Conservation (phyloP, 2,797 vertebrate genomes). For the Rhinichthys osculus region DNA sequence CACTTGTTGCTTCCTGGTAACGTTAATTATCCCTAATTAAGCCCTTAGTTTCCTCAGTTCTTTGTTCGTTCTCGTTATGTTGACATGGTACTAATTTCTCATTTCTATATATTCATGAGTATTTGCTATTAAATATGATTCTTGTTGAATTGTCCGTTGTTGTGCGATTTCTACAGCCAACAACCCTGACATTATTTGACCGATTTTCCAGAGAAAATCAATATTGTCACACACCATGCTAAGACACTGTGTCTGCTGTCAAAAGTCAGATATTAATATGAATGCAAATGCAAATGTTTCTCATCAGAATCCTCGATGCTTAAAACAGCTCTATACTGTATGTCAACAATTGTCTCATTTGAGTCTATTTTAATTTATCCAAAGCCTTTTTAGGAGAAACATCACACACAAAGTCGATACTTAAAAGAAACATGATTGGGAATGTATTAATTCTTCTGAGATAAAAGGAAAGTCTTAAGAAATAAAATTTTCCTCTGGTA, state of each 20-base stretch:
- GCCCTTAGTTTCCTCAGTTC: no score
- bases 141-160: no score
- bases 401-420: conserved; percentile 3
- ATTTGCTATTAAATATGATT: no score
- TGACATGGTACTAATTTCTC: no score
- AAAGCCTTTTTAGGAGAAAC: background rate
- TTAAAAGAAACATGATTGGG: background rate
- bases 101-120: no score
- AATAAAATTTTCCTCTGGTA: background rate
- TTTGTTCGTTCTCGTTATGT: no score
- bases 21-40: no score
- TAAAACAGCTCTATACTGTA: background rate
- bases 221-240: background rate
- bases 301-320: conserved; percentile 3
- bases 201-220: background rate
- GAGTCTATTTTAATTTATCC: background rate
- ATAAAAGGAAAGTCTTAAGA: background rate
- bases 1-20: no score
- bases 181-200: background rate
- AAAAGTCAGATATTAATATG: background rate
- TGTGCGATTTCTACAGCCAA: no score
- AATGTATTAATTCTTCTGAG: background rate
- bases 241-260: background rate
- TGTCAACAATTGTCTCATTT: conserved; percentile 1
- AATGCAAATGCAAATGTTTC: background rate